Evolutionary conservation across 2,797 vertebrate species (phyloP), one percentile per base, ranked within the genome.

Genomic region (Varecia variegata): DNA sequence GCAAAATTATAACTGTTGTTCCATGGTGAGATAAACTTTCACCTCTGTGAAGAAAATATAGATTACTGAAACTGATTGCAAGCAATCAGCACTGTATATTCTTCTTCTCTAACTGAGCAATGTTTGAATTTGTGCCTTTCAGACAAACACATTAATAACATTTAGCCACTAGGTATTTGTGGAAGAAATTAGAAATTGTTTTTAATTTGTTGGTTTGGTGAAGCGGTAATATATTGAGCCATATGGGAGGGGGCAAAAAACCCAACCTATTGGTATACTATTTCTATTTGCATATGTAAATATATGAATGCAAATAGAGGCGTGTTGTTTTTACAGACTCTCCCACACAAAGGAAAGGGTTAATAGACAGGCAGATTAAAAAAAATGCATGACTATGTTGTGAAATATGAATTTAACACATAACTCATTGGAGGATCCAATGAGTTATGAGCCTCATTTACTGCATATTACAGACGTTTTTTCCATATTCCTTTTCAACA

Each of bases 81-180:
- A 97, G 97, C 96, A 97, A 98, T 98, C 98, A 65, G 97, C 90
- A 20, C 90, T 95, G 95, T 97, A 93, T 96, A 97, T 97, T 98
- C 98, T 97, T 98, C 97, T 97, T 98, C 96, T 92, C 92, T 98
- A 98, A 98, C 96, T 97, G 98, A 98, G 94, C 97, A 98, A 97
- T 98, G 97, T 98, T 98, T 98, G 97, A 98, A 98, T 98, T 98
- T 98, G 94, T 96, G 90, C 97, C 97, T 98, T 98, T 97, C 97
- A 27, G 0, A 98, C 93, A 98, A 98, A 98, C 95, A 47, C 98
- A 98, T 98, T 98, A 98, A 98, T 98, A 98, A 98, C 94, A 93
- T 98, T 98, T 98, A 98, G 95, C 97, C 94, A 98, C 87, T 93
- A 98, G 97, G 96, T 98, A 97, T 98, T 97, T 98, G 83, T 97